Percentiles rank a stretch among this genome's conserved stretches.
Evolutionary conservation across 2,797 vertebrate species (phyloP).

Genomic region (Cryptoblepharus egeriae): DNA sequence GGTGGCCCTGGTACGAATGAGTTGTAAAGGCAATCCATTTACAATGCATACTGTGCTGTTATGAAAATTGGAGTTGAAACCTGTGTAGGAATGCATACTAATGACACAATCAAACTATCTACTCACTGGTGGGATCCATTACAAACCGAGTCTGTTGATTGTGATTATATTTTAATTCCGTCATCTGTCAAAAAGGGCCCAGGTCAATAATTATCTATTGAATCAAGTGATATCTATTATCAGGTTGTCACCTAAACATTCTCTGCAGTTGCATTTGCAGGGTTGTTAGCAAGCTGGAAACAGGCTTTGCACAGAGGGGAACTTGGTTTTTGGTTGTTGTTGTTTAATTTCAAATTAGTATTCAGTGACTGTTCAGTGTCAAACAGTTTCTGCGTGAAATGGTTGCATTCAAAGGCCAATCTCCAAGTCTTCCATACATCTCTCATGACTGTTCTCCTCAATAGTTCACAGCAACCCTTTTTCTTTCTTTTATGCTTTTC

Average conservation of each 20-base stretch:
- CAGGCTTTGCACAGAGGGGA: neutral
- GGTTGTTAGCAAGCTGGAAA: neutral
- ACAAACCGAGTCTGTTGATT: conserved; percentile 21
- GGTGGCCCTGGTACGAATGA: conserved; percentile 31
- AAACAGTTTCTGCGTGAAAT: neutral
- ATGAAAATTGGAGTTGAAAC: conserved; percentile 47
- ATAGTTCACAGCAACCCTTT: too few relatives aligned
- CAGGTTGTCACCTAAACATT: neutral
- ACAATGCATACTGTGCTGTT: neutral
- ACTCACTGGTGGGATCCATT: conserved; percentile 33
- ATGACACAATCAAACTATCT: neutral
- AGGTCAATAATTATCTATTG: conserved; percentile 15
- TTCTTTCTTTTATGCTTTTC: too few relatives aligned
- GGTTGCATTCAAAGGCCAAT: too few relatives aligned
- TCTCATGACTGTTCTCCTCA: too few relatives aligned
- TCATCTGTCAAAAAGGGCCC: conserved; percentile 6
- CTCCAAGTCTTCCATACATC: too few relatives aligned
- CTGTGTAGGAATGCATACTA: conserved; percentile 12
- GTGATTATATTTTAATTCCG: conserved; percentile 40
- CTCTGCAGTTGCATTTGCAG: neutral
- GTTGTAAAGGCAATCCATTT: conserved; percentile 37
- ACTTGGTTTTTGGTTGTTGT: conserved; percentile 5
- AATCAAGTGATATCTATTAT: neutral
- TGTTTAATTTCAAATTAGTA: neutral
- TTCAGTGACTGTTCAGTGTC: neutral